A percentile compares a stretch with the other conserved stretches of the same genome.
These are phyloP conservation scores for Oreotrochilus melanogaster DNA, from an alignment of 2,113 vertebrate genomes.

Conservation along the genomic window DNA sequence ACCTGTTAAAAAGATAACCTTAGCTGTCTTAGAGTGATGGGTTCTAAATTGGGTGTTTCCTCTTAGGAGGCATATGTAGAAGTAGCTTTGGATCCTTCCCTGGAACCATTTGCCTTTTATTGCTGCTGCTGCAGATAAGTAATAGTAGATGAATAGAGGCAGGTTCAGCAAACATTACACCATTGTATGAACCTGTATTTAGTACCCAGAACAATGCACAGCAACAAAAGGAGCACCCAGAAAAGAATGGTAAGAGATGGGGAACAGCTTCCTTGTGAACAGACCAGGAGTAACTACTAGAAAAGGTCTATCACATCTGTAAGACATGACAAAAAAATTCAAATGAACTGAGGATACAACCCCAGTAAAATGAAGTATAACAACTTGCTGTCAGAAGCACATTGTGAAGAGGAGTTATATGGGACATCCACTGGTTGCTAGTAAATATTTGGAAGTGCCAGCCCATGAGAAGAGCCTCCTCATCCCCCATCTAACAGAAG, in stretches of 20 bases:
- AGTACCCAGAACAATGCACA: neutral
- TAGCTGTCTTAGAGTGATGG: neutral
- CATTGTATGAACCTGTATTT: neutral
- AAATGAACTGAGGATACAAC: neutral
- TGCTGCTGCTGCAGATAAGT: neutral
- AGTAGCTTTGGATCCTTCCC: neutral
- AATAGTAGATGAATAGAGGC: neutral
- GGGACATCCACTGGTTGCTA: neutral
- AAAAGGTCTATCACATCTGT: neutral
- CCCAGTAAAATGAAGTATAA: fast-evolving
- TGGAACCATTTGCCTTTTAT: neutral
- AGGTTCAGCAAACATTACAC: neutral
- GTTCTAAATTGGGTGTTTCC: slow-evolving; percentile 1
- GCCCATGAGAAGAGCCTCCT: neutral
- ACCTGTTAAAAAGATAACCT: neutral
- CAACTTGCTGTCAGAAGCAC: neutral
- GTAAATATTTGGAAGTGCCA: neutral
- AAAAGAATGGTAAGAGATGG: neutral
- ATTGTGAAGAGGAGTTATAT: neutral
- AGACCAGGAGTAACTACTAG: neutral
- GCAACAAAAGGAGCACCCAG: neutral
- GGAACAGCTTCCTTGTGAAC: neutral
- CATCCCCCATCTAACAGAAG: neutral
- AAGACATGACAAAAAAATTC: neutral
- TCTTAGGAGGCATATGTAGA: neutral